Conservation (phyloP, 2,888 invertebrate species). For the Perdita meconis region DNA sequence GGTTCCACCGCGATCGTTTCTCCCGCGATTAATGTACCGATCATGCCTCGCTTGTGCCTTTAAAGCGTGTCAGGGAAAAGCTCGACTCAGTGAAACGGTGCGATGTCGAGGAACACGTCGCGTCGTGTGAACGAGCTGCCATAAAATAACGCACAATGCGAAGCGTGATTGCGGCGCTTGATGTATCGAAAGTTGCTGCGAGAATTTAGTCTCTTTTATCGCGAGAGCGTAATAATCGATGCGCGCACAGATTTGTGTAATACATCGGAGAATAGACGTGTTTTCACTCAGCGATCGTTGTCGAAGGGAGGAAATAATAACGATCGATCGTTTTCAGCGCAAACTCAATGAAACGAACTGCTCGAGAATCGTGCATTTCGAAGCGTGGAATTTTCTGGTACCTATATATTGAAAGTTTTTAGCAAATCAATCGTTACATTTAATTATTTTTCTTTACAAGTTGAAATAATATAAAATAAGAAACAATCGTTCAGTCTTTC, state of each 20-base stretch:
- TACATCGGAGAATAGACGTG: conserved; percentile 10
- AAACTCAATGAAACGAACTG: conserved; percentile 3
- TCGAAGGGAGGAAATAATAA: conserved; percentile 6
- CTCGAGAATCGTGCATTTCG: background rate
- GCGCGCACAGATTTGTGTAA: conserved; percentile 30
- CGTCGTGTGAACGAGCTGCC: conserved; percentile 31
- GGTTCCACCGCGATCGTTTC: background rate
- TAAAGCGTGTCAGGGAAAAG: conserved; percentile 6
- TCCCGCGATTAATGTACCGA: conserved; percentile 35
- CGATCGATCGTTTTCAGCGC: conserved; percentile 7
- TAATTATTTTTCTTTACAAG: background rate
- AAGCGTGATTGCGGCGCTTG: conserved; percentile 40
- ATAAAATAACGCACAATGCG: conserved; percentile 49
- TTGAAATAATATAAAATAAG: too few relatives aligned
- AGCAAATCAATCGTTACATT: background rate
- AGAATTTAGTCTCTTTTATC: conserved; percentile 36
- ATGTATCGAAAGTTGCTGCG: conserved; percentile 31
- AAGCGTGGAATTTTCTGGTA: background rate
- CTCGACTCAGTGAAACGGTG: background rate
- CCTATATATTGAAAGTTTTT: background rate
- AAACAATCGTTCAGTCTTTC: background rate
- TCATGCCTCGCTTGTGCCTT: conserved; percentile 22
- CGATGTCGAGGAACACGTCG: conserved; percentile 20
- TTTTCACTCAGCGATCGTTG: conserved; percentile 21
- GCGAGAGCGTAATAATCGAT: conserved; percentile 13